Evolutionary conservation across 1,140 invertebrate genomes (phyloP).

Genomic region (Bicyclus anynana): DNA sequence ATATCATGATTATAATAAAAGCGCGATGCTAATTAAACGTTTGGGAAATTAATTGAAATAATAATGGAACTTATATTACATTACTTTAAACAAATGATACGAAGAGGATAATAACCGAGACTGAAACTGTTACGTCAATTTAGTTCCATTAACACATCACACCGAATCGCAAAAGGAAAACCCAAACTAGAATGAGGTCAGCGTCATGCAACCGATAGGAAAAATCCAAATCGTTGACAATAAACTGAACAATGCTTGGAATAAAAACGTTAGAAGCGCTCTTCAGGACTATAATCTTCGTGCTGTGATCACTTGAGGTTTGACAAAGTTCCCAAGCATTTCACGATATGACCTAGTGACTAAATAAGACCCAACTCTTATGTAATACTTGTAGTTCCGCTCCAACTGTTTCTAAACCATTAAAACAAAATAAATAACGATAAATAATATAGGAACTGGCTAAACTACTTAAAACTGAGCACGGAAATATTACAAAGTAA

Average conservation of each 20-base stretch:
- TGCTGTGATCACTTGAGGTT: conserved; percentile 40
- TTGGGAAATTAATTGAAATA: no score
- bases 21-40: no score
- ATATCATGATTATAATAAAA: neutral
- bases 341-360: conserved; percentile 19
- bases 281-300: neutral
- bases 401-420: neutral
- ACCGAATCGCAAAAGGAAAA: neutral
- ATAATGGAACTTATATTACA: no score
- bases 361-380: conserved; percentile 23
- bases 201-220: neutral
- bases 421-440: conserved; percentile 3
- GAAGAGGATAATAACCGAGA: no score
- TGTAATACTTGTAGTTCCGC: conserved; percentile 15
- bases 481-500: no score
- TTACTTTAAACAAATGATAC: no score
- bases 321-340: conserved; percentile 33
- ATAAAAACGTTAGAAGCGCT: neutral
- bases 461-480: no score
- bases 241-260: neutral
- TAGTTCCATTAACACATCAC: neutral
- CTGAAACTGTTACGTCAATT: neutral
- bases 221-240: neutral
- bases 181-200: neutral
- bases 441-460: no score